Percentiles rank a stretch among this genome's conserved stretches.
Evolutionary conservation across 1,140 invertebrate species (phyloP).

Genomic region (Meloidogyne chitwoodi): DNA sequence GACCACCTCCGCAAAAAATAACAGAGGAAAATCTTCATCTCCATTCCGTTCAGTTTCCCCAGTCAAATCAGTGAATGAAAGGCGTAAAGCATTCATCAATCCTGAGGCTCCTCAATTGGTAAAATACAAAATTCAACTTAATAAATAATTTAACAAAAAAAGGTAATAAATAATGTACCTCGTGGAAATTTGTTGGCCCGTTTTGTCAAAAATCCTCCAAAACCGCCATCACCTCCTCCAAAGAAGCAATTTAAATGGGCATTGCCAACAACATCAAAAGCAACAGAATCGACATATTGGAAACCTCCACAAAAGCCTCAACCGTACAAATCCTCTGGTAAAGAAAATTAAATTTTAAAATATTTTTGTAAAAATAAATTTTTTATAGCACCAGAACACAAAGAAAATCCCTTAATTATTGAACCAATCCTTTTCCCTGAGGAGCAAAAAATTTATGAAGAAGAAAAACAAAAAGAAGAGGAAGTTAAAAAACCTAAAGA

Average conservation of each 20-base stretch:
- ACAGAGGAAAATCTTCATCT: neutral
- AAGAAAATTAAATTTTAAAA: neutral
- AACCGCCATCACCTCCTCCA: constrained; percentile 11
- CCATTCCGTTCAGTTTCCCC: constrained; percentile 1
- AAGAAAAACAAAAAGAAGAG: constrained; percentile 21
- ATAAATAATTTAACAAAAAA: neutral
- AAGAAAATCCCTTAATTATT: constrained; percentile 18
- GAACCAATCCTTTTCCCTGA: constrained; percentile 16
- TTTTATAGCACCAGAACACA: constrained; percentile 16
- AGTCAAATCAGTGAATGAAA: constrained; percentile 7
- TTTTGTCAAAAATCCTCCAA: constrained; percentile 7
- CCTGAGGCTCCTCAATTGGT: constrained; percentile 10
- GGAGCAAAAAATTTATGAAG: constrained; percentile 18
- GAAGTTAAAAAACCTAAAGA: neutral
- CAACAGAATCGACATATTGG: constrained; percentile 13
- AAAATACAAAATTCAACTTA: neutral
- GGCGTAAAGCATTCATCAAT: constrained; percentile 14
- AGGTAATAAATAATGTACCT: constrained; percentile 19
- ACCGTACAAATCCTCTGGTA: constrained; percentile 20
- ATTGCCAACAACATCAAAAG: constrained; percentile 21
- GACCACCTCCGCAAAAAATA: neutral
- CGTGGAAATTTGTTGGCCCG: constrained; percentile 21
- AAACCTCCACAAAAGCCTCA: constrained; percentile 17
- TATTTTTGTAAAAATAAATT: neutral
- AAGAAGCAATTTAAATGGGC: constrained; percentile 20